Percentiles rank a stretch among this genome's conserved stretches.
Conservation (phyloP, 2,113 vertebrate genomes). For the Bostrychus sinensis region DNA sequence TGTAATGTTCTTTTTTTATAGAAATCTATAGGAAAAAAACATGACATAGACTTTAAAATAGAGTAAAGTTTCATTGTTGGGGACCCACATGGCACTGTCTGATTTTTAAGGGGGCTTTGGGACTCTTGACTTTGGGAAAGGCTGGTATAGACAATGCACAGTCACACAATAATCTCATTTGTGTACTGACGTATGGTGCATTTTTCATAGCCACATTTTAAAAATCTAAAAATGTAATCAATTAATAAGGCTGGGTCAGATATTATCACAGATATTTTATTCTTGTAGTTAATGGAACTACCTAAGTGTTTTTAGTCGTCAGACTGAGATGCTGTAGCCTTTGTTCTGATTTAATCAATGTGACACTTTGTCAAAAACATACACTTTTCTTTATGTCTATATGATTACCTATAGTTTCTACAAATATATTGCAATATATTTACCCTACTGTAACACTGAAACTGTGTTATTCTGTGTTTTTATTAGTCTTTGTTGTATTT, state of each 20-base stretch:
- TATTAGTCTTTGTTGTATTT: conserved; percentile 2
- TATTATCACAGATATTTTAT: conserved; percentile 77
- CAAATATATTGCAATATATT: conserved; percentile 34
- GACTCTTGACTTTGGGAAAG: no score
- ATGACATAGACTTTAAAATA: no score
- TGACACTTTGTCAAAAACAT: no score
- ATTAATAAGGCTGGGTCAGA: conserved; percentile 74
- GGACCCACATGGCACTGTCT: no score
- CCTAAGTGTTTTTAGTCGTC: conserved; percentile 57
- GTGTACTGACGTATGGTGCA: not conserved
- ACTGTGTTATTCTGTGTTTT: no score
- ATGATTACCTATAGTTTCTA: conserved; percentile 11
- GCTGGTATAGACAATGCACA: not conserved
- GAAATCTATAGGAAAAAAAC: no score
- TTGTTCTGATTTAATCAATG: conserved; percentile 14
- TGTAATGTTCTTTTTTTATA: no score
- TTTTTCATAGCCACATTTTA: not conserved
- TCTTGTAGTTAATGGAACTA: conserved; percentile 43
- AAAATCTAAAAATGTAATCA: not conserved
- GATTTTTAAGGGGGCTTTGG: no score
- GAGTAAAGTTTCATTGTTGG: no score
- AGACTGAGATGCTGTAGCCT: conserved; percentile 73
- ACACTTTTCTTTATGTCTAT: conserved; percentile 7
- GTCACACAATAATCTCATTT: not conserved
- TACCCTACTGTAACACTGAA: conserved; percentile 52